Evolutionary conservation across 1,140 invertebrate species (phyloP), one percentile per base, ranked within the genome.

Genomic region (Drosophila aff.): DNA sequence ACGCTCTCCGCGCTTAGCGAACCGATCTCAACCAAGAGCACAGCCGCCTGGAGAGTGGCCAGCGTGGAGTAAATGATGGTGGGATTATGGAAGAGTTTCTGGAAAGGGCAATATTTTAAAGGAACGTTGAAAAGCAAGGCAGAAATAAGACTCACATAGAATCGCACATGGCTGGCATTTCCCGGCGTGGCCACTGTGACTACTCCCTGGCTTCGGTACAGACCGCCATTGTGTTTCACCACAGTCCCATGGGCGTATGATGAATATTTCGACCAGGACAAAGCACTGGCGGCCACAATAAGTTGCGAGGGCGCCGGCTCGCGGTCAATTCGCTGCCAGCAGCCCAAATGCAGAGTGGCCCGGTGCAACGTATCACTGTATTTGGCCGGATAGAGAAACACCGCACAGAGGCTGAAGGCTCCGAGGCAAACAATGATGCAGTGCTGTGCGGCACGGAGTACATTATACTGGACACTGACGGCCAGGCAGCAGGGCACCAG

Each of bases 401-500:
- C 95, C 11, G 96, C 95, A 76, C 97, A 96, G 79, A 98, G 96
- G 10, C 96, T 96, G 81, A 98, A 97, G 58, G 96, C 95, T 58
- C 97, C 96, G 11, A 97, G 90, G 94, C 96, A 98, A 36, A 98
- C 96, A 69, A 98, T 95, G 16, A 96, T 94, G 23, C 96, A 95
- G 91, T 99, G 96, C 81, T 97, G 96, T 1, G 96, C 95, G 2
- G 97, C 96, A 95, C 97, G 98, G 79, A 95, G 95, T 2, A 96
- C 95, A 93, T 99, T 97, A 92, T 98, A 98, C 84, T 98, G 96
- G 26, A 99, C 95, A 79, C 95, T 96, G 94, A 97, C 96, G 26
- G 96, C 96, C 95, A 98, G 97, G 86, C 96, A 96, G 83, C 98
- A 96, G 0, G 98, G 98, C 26, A 99, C 95, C 92, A 99, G 96